Evolutionary conservation across 2,888 invertebrate genomes (phyloP).

Genomic region (Melanostoma scalare): DNA sequence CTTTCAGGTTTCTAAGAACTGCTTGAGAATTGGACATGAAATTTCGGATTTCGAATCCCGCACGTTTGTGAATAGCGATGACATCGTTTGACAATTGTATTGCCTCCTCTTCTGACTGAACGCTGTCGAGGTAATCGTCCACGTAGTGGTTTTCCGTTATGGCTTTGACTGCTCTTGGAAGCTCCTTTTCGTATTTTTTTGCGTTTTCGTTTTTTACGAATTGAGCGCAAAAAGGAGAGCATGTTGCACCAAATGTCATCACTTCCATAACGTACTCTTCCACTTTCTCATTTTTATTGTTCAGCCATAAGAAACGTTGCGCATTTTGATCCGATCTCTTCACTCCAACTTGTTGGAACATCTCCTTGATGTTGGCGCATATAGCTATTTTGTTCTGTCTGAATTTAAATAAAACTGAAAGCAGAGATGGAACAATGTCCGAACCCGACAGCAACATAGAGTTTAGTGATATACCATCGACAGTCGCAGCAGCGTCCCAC

Average conservation of each 20-base stretch:
- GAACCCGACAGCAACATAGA: constrained; percentile 7
- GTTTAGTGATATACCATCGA: constrained; percentile 13
- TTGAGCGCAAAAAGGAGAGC: constrained; percentile 18
- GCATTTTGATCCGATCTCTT: background rate
- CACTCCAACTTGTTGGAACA: constrained; percentile 9
- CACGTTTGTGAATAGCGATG: constrained; percentile 21
- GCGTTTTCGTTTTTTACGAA: constrained; percentile 75
- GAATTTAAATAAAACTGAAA: constrained; percentile 13
- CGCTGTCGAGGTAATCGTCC: constrained; percentile 74
- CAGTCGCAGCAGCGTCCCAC: constrained; percentile 31
- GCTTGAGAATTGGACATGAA: constrained; percentile 69
- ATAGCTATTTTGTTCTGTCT: constrained; percentile 11
- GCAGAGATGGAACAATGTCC: constrained; percentile 15
- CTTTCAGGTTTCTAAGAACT: background rate
- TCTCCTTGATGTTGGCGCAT: constrained; percentile 18
- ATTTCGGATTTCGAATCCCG: constrained; percentile 53
- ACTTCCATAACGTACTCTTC: constrained; percentile 11
- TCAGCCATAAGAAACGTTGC: background rate
- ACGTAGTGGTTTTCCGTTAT: constrained; percentile 74
- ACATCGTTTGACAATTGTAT: constrained; percentile 34
- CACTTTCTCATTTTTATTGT: background rate
- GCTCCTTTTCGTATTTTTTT: constrained; percentile 31
- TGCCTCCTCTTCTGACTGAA: constrained; percentile 63
- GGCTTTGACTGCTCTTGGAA: constrained; percentile 66
- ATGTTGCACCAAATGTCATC: constrained; percentile 33